Evolutionary conservation across 2,888 invertebrate species (phyloP).

Genomic region (Acronicta aceris): DNA sequence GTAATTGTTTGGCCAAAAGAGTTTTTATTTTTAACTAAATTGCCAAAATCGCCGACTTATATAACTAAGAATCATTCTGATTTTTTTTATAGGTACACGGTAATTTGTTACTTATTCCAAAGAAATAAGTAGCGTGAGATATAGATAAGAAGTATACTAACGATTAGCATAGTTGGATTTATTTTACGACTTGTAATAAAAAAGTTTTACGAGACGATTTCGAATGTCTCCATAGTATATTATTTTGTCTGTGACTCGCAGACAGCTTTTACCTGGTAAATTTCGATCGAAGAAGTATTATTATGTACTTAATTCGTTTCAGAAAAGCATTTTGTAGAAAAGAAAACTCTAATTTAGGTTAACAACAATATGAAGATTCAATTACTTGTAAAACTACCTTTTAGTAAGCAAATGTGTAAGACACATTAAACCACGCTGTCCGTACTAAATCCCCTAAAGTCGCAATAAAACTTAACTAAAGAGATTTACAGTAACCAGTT

Average conservation of each 20-base stretch:
- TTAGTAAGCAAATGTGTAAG: conserved; percentile 21
- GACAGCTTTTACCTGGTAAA: not conserved
- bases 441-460: conserved; percentile 35
- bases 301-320: not conserved
- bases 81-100: no score
- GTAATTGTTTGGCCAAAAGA: no score
- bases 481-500: conserved; percentile 37
- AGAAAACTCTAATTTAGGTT: not conserved
- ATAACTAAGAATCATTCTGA: no score
- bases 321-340: no score
- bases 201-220: not conserved
- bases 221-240: not conserved
- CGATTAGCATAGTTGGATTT: not conserved
- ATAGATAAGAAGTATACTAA: not conserved
- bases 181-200: not conserved
- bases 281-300: not conserved
- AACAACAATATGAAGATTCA: not conserved
- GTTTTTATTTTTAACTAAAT: no score
- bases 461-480: conserved; percentile 37
- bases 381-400: conserved; percentile 5
- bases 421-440: conserved; percentile 18
- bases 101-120: not conserved
- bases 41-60: no score
- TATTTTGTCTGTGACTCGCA: not conserved
- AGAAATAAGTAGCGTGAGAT: not conserved